Evolutionary conservation across 92 coral and sea anemone species (phyloP).

Genomic region (Porites lobata): DNA sequence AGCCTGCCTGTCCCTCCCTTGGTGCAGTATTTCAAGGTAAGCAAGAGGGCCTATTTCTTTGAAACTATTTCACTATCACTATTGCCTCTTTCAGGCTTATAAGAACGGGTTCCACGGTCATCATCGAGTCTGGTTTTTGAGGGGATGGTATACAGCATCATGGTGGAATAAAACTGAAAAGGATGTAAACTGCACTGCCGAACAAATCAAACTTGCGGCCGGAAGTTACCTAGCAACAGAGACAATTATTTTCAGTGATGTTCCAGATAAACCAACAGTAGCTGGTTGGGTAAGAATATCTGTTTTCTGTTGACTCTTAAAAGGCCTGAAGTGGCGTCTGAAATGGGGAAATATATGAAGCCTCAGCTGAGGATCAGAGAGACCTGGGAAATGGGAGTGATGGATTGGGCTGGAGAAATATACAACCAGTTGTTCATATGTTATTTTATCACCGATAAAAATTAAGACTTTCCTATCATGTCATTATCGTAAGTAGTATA

Average conservation of each 20-base stretch:
- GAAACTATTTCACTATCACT: neutral
- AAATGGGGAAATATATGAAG: neutral
- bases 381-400: too few relatives aligned
- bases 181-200: conserved; percentile 49
- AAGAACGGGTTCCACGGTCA: conserved; percentile 62
- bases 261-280: conserved; percentile 32
- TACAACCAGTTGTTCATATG: too few relatives aligned
- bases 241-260: conserved; percentile 45
- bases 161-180: conserved; percentile 68
- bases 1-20: too few relatives aligned
- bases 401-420: too few relatives aligned
- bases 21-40: too few relatives aligned
- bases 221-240: conserved; percentile 63
- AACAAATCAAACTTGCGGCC: conserved; percentile 52
- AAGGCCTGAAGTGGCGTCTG: neutral
- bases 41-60: too few relatives aligned
- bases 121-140: conserved; percentile 69
- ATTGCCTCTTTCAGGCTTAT: conserved; percentile 63
- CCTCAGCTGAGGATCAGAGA: too few relatives aligned
- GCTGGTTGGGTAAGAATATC: conserved; percentile 61
- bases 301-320: neutral
- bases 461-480: too few relatives aligned
- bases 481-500: too few relatives aligned
- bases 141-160: conserved; percentile 75
- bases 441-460: too few relatives aligned